phyloP scores from a whole-genome alignment of 2,888 invertebrate species.

The Pseudococcus jackbeardsleyi region DNA sequence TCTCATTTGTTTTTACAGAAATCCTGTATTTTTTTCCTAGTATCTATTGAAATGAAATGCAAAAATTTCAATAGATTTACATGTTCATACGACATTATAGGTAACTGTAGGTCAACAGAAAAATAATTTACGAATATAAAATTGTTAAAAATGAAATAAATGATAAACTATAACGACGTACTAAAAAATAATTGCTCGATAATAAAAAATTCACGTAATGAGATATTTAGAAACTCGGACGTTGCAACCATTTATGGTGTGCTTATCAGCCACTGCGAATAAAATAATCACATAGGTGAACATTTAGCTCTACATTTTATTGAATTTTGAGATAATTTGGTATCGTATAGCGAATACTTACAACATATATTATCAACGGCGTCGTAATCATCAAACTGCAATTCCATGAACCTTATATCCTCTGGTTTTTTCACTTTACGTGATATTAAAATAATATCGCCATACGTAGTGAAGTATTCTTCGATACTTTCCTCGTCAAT shows the following conservation, averaged over 20 bases:
- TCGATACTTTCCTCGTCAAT: not conserved
- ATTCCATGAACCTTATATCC: not conserved
- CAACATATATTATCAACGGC: conserved; percentile 11
- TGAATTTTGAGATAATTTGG: not conserved
- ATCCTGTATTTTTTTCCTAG: too few species aligned
- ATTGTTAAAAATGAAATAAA: too few species aligned
- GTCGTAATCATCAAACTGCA: conserved; percentile 11
- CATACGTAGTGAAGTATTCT: not conserved
- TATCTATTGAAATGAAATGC: too few species aligned
- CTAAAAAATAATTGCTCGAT: too few species aligned
- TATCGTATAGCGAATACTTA: not conserved
- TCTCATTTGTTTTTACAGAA: too few species aligned
- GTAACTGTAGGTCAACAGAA: too few species aligned
- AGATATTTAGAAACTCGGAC: not conserved
- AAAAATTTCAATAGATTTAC: too few species aligned
- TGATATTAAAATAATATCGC: not conserved
- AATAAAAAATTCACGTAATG: too few species aligned
- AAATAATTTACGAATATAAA: too few species aligned
- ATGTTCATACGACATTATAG: too few species aligned
- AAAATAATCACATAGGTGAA: not conserved
- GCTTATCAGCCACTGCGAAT: not conserved
- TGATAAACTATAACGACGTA: too few species aligned
- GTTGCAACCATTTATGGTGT: not conserved
- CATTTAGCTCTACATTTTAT: not conserved
- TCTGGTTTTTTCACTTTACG: not conserved